Percentiles rank a stretch among this genome's conserved stretches.
phyloP scores from a whole-genome alignment of 2,797 vertebrate species.

The Crypturellus tataupa region DNA sequence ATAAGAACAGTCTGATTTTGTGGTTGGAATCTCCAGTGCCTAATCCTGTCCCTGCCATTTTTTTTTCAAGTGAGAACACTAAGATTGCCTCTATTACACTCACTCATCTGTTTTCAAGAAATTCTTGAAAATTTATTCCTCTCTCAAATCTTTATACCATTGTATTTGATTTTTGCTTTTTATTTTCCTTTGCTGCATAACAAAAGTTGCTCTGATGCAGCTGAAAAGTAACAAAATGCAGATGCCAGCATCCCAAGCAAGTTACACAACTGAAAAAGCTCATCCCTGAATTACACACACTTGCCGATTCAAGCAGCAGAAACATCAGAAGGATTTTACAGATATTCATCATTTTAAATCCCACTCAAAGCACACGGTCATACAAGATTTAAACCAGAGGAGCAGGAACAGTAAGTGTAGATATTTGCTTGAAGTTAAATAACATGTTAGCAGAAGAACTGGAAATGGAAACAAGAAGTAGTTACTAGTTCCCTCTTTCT shows the following conservation, averaged over 20 bases:
- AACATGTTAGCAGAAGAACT: background rate
- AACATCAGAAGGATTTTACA: constrained; percentile 8
- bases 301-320: background rate
- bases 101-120: background rate
- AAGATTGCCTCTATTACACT: background rate
- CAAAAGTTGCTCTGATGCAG: background rate
- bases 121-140: background rate
- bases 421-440: background rate
- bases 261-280: background rate
- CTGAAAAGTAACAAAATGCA: background rate
- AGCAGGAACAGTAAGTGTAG: constrained; percentile 38
- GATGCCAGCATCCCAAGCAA: background rate
- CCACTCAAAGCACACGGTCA: background rate
- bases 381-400: background rate
- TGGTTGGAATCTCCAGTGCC: background rate
- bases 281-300: background rate
- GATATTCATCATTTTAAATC: constrained; percentile 30
- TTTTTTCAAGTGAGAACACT: background rate
- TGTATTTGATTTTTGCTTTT: background rate
- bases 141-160: background rate
- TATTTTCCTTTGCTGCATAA: background rate
- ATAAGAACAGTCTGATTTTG: background rate
- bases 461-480: constrained; percentile 9
- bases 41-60: background rate
- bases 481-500: background rate